Evolutionary conservation across 2,113 vertebrate species (phyloP), one percentile per base, ranked within the genome.

Genomic region (Pseudorectes ferrugineus): DNA sequence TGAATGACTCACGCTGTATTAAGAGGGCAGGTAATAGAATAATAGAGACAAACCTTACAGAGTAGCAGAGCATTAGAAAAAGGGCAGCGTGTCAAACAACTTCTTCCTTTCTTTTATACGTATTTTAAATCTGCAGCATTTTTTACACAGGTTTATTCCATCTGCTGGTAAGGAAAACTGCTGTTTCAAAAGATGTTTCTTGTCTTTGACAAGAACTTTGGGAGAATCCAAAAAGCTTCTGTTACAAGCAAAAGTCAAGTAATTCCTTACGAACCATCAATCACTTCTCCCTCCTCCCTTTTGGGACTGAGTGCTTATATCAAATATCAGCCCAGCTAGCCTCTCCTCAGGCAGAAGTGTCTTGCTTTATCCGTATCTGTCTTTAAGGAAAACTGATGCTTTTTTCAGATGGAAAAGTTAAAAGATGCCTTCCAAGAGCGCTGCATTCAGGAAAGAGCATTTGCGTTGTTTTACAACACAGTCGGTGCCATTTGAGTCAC

Each of bases 401-500:
- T 96, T 94, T 94, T 92, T 95, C 96, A 96, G 94, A 92, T 91
- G 91, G 68, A 88, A 83, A 84, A 92, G 17, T 45, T 61, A 35
- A 67, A 89, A 61, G 68, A 33, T 42, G 28, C 33, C 65, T 88
- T 96, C 71, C 57, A 66, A 88, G 67, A 71, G 23, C 1, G 1
- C 61, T 75, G 35, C 14, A 14, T 58, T 71, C 45, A 73, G 58
- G 42, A 81, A 90, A 86, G 43, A 89, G 57, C n/a, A 20, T 68
- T 84, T 87, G 29, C 43, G 23, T 83, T 75, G 71, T 75, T 84
- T 85, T 89, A 61, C n/a, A 85, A 12, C 23, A 6, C 59, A 49
- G 58, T n/a, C 1, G 0, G 28, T 89, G 65, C 29, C 65, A 24
- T 48, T 78, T 28, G 38, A 75, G 36, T 24, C 19, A 58, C 17